These are phyloP conservation scores for Camponotus pennsylvanicus DNA, from an alignment of 1,140 invertebrate species.

Conservation along the genomic window DNA sequence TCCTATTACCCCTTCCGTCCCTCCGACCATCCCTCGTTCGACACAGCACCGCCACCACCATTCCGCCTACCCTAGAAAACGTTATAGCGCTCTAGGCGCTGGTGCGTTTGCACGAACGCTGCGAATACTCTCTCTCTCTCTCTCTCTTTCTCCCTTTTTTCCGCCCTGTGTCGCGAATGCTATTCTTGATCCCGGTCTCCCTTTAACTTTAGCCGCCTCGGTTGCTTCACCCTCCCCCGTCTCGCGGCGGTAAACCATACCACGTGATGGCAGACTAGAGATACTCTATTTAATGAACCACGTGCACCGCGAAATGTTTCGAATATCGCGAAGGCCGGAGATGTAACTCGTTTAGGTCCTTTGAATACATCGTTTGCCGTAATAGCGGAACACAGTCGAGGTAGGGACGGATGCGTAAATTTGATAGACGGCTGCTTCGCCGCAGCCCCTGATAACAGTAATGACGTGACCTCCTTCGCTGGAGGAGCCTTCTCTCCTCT, in stretches of 20 bases:
- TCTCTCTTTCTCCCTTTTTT: background rate
- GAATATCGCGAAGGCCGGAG: slow-evolving; percentile 25
- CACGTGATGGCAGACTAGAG: slow-evolving; percentile 47
- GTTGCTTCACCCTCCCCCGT: background rate
- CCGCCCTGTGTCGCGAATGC: background rate
- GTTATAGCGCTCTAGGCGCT: slow-evolving; percentile 74
- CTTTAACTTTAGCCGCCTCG: slow-evolving; percentile 60
- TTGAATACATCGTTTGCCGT: slow-evolving; percentile 32
- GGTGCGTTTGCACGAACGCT: slow-evolving; percentile 68
- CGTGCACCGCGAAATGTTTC: slow-evolving; percentile 40
- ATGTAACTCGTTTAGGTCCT: slow-evolving; percentile 39
- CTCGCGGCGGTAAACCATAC: slow-evolving; percentile 36
- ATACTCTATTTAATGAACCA: slow-evolving; percentile 58
- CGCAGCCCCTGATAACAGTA: slow-evolving; percentile 53
- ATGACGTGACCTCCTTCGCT: slow-evolving; percentile 47
- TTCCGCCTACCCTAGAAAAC: slow-evolving; percentile 65
- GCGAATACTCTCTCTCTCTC: slow-evolving; percentile 51
- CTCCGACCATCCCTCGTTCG: slow-evolving; percentile 53
- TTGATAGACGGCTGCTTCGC: slow-evolving; percentile 50
- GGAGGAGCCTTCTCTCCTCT: background rate
- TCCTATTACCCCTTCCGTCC: slow-evolving; percentile 49
- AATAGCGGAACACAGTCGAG: slow-evolving; percentile 40
- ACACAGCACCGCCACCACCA: slow-evolving; percentile 69
- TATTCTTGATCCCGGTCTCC: slow-evolving; percentile 33
- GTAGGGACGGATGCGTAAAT: slow-evolving; percentile 42